These are phyloP conservation scores for Tragelaphus eurycerus DNA, from an alignment of 2,797 vertebrate genomes.

Conservation along the genomic window DNA sequence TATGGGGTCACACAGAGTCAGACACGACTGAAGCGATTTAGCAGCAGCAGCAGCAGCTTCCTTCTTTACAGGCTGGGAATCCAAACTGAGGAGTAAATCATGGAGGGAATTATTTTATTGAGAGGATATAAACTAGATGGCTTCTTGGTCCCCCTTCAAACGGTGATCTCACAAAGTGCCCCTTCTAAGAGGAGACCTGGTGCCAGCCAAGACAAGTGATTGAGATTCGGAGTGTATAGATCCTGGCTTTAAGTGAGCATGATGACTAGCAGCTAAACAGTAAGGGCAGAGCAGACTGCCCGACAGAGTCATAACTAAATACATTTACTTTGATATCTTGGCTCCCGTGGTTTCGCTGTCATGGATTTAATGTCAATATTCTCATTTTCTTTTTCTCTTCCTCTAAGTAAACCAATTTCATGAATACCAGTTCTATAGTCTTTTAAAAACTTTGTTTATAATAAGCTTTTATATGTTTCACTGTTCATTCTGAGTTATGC, in stretches of 20 bases:
- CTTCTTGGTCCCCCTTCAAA: neutral
- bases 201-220: neutral
- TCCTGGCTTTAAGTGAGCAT: neutral
- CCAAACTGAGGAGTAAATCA: neutral
- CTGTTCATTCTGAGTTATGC: neutral
- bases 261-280: neutral
- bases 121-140: neutral
- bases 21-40: too few species aligned
- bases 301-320: neutral
- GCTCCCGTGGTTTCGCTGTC: neutral
- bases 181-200: neutral
- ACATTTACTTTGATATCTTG: conserved; percentile 21
- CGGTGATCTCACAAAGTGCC: neutral
- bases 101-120: neutral
- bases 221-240: neutral
- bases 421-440: neutral
- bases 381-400: neutral
- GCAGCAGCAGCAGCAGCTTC: neutral
- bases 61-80: neutral
- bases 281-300: neutral
- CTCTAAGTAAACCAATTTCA: conserved; percentile 9
- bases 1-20: too few species aligned
- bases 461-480: conserved; percentile 1
- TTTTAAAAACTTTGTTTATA: conserved; percentile 34
- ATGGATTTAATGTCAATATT: neutral